Evolutionary conservation across 2,888 invertebrate genomes (phyloP).

Genomic region (Pherbina coryleti): DNA sequence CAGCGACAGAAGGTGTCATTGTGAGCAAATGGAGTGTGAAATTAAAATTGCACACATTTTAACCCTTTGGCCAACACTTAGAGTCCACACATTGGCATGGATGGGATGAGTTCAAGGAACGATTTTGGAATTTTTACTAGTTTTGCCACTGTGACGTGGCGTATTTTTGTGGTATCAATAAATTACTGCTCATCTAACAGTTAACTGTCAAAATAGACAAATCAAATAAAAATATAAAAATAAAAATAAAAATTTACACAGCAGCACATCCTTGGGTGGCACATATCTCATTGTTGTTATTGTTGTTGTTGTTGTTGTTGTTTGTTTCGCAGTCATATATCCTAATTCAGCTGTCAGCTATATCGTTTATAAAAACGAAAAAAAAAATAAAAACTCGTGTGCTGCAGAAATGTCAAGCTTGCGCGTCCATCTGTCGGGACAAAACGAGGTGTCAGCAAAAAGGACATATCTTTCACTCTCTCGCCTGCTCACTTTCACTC

Average conservation of each 20-base stretch:
- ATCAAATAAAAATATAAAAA: neutral
- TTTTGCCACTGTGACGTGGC: neutral
- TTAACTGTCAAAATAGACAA: slow-evolving; percentile 18
- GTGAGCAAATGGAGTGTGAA: slow-evolving; percentile 61
- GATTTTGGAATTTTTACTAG: neutral
- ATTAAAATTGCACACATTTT: slow-evolving; percentile 53
- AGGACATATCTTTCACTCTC: neutral
- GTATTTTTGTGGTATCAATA: slow-evolving; percentile 7
- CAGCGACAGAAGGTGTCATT: slow-evolving; percentile 42
- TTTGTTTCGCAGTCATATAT: slow-evolving; percentile 50
- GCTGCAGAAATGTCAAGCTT: neutral
- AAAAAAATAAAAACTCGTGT: neutral
- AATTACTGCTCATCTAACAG: neutral
- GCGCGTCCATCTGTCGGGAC: slow-evolving; percentile 35
- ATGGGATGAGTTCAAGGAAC: neutral
- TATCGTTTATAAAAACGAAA: slow-evolving; percentile 59
- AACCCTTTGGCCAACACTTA: slow-evolving; percentile 26
- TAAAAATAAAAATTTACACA: slow-evolving; percentile 3
- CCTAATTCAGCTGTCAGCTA: slow-evolving; percentile 65
- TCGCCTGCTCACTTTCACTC: neutral
- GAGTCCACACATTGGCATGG: neutral
- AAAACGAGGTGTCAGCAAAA: slow-evolving; percentile 10
- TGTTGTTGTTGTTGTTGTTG: slow-evolving; percentile 29
- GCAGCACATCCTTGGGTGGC: neutral
- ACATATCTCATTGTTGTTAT: neutral